These are phyloP conservation scores for Euura lappo DNA, from an alignment of 1,140 invertebrate genomes.

Conservation along the genomic window DNA sequence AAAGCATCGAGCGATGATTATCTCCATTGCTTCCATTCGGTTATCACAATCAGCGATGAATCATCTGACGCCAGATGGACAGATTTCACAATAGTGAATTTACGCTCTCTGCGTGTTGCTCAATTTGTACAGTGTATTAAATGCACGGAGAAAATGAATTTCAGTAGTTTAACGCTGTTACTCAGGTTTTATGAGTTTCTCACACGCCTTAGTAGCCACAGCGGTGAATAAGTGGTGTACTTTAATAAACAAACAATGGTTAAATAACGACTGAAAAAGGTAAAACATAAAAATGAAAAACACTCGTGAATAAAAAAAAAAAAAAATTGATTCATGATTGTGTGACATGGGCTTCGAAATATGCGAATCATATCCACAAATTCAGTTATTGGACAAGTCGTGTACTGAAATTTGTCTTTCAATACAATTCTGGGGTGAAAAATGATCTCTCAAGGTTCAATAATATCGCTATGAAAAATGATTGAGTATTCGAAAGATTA, in stretches of 20 bases:
- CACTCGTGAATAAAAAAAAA: background rate
- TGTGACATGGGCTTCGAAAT: conserved; percentile 28
- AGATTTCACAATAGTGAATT: too few species aligned
- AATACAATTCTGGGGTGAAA: background rate
- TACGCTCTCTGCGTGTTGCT: too few species aligned
- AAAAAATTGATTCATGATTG: background rate
- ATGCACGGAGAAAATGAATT: too few species aligned
- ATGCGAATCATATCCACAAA: conserved; percentile 26
- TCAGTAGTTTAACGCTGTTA: too few species aligned
- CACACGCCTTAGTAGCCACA: background rate
- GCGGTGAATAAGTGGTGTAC: background rate
- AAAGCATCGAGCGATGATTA: too few species aligned
- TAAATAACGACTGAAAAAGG: background rate
- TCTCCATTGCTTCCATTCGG: too few species aligned
- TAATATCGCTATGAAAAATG: conserved; percentile 3
- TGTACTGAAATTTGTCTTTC: too few species aligned
- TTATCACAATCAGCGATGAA: too few species aligned
- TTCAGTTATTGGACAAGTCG: background rate
- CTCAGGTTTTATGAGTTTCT: background rate
- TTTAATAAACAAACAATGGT: background rate
- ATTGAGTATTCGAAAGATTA: conserved; percentile 41
- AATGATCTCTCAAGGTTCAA: background rate
- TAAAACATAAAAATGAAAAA: background rate
- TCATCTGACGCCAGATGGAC: too few species aligned
- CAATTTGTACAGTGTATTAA: too few species aligned